phyloP scores from a whole-genome alignment of 2,888 invertebrate genomes.

The Chaitophorus viminalis region DNA sequence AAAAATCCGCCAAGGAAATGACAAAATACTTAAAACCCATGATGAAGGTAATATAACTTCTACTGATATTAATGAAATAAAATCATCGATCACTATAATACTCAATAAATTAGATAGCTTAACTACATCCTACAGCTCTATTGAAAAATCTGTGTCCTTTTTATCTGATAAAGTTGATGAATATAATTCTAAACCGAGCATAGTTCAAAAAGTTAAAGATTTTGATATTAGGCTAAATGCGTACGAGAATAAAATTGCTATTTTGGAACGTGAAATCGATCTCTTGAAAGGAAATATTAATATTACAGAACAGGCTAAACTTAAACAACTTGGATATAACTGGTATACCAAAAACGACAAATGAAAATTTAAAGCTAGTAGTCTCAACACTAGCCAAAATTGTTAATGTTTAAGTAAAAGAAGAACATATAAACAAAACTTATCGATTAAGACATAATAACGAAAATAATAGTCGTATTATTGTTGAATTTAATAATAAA shows the following conservation, averaged over 20 bases:
- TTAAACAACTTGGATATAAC: slow-evolving; percentile 14
- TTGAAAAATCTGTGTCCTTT: not conserved
- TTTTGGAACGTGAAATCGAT: not conserved
- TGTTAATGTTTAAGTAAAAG: slow-evolving; percentile 24
- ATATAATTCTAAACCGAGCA: not conserved
- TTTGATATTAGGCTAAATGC: not conserved
- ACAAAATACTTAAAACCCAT: not conserved
- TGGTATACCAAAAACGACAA: not conserved
- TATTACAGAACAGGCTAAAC: not conserved
- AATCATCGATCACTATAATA: not conserved
- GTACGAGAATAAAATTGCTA: not conserved
- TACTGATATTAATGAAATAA: not conserved
- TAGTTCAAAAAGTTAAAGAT: not conserved
- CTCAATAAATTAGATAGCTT: not conserved
- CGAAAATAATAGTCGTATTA: slow-evolving; percentile 22
- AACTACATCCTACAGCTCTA: not conserved
- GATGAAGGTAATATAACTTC: not conserved
- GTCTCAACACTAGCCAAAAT: slow-evolving; percentile 6
- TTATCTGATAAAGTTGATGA: not conserved
- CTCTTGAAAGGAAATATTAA: not conserved
- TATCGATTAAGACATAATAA: not conserved
- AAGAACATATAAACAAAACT: slow-evolving; percentile 16
- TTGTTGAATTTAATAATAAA: not conserved
- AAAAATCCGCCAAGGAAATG: not conserved
- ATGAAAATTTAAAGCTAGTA: slow-evolving; percentile 1